Conservation (phyloP, 1,140 invertebrate genomes). For the Tetragnatha versicolor region DNA sequence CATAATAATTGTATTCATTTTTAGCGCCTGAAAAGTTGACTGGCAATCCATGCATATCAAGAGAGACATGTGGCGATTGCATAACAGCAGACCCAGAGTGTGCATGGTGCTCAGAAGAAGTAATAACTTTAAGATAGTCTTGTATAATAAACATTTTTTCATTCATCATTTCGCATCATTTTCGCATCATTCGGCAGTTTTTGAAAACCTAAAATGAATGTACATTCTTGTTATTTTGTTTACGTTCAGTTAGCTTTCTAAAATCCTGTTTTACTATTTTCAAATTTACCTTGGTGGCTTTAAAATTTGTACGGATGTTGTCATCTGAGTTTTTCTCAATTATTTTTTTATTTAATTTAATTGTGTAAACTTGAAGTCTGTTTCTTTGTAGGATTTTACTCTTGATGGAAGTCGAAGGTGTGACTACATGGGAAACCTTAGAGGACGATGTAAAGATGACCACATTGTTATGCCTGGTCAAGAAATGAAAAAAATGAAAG, state of each 20-base stretch:
- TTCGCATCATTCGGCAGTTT: too few relatives aligned
- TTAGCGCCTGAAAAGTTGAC: conserved; percentile 55
- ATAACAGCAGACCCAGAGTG: conserved; percentile 84
- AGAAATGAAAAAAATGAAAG: conserved; percentile 37
- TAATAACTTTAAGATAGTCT: too few relatives aligned
- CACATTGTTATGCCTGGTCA: conserved; percentile 46
- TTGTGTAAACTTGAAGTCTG: too few relatives aligned
- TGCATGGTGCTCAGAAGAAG: conserved; percentile 83
- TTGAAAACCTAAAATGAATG: too few relatives aligned
- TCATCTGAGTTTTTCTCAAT: too few relatives aligned
- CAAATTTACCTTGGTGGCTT: too few relatives aligned
- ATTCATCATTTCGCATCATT: background rate
- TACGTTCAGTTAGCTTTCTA: too few relatives aligned
- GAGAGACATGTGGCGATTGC: conserved; percentile 87
- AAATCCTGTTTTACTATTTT: too few relatives aligned
- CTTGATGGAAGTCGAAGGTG: conserved; percentile 45
- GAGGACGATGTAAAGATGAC: conserved; percentile 30
- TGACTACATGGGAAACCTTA: conserved; percentile 45
- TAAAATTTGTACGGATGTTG: too few relatives aligned
- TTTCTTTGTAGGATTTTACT: conserved; percentile 37
- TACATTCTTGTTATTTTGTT: too few relatives aligned
- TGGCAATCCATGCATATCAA: conserved; percentile 73
- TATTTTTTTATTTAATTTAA: too few relatives aligned
- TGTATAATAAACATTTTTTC: too few relatives aligned
- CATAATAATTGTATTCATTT: background rate